A percentile compares a stretch with the other conserved stretches of the same genome.
Evolutionary conservation across 2,888 invertebrate genomes (phyloP).

Genomic region (Fragum sueziense): DNA sequence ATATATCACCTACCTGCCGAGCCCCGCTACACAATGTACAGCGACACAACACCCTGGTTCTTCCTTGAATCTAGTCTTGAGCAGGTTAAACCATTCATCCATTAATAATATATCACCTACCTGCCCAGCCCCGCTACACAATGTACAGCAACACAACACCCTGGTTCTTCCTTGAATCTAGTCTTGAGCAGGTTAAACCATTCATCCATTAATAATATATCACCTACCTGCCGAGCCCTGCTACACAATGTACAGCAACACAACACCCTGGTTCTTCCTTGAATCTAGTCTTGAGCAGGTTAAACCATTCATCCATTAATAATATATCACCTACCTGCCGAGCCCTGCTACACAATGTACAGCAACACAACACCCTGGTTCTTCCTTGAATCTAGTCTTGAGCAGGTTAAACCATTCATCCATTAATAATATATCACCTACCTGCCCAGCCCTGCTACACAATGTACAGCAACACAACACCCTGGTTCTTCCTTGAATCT

Average conservation of each 20-base stretch:
- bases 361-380: constrained; percentile 90
- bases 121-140: constrained; percentile 98
- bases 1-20: constrained; percentile 86
- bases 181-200: constrained; percentile 97
- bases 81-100: constrained; percentile 97
- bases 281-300: constrained; percentile 91
- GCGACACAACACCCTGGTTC: constrained; percentile 90
- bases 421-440: constrained; percentile 82
- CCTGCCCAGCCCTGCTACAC: constrained; percentile 96
- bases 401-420: constrained; percentile 98
- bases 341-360: constrained; percentile 99
- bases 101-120: constrained; percentile 82
- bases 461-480: constrained; percentile 97
- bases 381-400: constrained; percentile 87
- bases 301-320: constrained; percentile 97
- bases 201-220: constrained; percentile 87
- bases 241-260: constrained; percentile 99
- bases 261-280: constrained; percentile 86
- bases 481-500: constrained; percentile 85
- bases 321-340: constrained; percentile 84
- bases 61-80: constrained; percentile 88
- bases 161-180: constrained; percentile 85
- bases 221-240: constrained; percentile 90
- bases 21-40: constrained; percentile 98
- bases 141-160: constrained; percentile 95